Evolutionary conservation across 2,797 vertebrate species (phyloP).

Genomic region (Rhodeus uyekii): DNA sequence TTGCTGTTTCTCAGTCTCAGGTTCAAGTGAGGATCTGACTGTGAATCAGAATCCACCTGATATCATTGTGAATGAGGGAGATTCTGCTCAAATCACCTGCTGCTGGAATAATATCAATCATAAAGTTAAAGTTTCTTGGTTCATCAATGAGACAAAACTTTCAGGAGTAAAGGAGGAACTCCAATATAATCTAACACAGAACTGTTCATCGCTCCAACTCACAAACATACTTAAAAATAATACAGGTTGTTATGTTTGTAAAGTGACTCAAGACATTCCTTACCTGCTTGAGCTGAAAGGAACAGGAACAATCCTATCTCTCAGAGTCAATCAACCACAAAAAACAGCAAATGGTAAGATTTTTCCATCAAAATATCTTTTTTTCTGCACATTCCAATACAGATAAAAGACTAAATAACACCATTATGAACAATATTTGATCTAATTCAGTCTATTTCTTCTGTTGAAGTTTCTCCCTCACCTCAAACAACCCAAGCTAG

Average conservation of each 20-base stretch:
- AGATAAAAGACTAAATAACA: background rate
- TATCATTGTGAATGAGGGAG: conserved; percentile 7
- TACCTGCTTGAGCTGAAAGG: fast-evolving
- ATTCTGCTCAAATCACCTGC: background rate
- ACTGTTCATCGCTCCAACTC: background rate
- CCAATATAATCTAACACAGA: background rate
- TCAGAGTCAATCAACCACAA: background rate
- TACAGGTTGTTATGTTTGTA: background rate
- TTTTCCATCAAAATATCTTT: no score
- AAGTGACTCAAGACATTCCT: background rate
- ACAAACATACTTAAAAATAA: background rate
- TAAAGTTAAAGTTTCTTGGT: background rate
- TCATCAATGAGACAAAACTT: background rate
- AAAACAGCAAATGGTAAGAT: background rate
- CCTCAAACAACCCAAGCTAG: fast-evolving
- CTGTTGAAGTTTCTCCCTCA: fast-evolving
- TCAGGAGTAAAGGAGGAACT: background rate
- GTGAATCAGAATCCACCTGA: background rate
- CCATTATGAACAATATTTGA: background rate
- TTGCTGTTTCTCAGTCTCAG: background rate
- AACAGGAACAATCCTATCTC: background rate
- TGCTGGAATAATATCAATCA: fast-evolving
- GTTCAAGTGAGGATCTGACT: background rate
- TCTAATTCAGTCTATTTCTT: background rate
- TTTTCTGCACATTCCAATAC: background rate